phyloP scores from a whole-genome alignment of 2,113 vertebrate species.

The Cavia porcellus region DNA sequence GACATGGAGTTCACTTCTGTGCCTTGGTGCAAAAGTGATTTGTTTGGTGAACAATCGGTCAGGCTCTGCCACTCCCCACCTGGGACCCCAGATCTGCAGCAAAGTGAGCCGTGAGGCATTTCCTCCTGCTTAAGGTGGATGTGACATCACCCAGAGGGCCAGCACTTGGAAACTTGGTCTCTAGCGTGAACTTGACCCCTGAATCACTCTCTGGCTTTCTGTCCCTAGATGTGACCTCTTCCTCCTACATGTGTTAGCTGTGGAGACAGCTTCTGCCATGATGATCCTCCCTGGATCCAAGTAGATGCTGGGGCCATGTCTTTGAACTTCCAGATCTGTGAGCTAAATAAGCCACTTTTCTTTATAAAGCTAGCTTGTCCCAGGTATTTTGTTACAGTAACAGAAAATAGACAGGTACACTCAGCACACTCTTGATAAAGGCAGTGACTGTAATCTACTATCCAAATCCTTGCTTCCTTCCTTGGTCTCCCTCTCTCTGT shows the following conservation, averaged over 20 bases:
- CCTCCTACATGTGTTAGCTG: not conserved
- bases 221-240: not conserved
- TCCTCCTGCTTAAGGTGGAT: not conserved
- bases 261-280: not conserved
- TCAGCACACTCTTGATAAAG: not conserved
- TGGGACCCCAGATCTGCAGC: not conserved
- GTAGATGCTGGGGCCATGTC: not conserved
- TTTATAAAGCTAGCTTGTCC: not conserved
- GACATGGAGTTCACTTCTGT: not conserved
- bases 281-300: not conserved
- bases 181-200: not conserved
- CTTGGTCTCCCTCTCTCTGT: not conserved
- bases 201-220: not conserved
- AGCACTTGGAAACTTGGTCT: not conserved
- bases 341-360: not conserved
- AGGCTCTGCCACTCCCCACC: not conserved
- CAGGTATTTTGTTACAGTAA: not conserved
- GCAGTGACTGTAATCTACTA: fast-evolving
- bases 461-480: not conserved
- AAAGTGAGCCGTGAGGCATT: not conserved
- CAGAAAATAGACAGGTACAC: not conserved
- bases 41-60: not conserved
- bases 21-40: not conserved
- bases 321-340: not conserved
- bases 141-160: not conserved